Evolutionary conservation across 1,140 invertebrate genomes (phyloP).

Genomic region (Calephelis virginiensis): DNA sequence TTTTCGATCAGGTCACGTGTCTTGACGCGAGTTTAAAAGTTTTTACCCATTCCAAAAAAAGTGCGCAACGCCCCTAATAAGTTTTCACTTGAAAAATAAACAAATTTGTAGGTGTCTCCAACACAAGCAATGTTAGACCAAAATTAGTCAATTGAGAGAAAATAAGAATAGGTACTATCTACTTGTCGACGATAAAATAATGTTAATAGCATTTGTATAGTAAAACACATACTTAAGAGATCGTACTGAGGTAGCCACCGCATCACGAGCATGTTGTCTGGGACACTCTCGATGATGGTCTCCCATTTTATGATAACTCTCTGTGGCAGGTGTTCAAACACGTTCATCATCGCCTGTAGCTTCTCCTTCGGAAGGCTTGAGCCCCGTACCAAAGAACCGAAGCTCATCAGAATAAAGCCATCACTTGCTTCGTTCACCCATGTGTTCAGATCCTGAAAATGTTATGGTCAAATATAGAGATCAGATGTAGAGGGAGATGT

Average conservation of each 20-base stretch:
- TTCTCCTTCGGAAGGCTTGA: conserved; percentile 56
- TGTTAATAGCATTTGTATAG: not conserved
- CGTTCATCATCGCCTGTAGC: conserved; percentile 66
- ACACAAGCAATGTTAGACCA: too few species aligned
- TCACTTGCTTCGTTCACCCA: conserved; percentile 36
- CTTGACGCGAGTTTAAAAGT: too few species aligned
- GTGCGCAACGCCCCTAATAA: too few species aligned
- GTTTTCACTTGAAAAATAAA: too few species aligned
- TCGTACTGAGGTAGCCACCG: conserved; percentile 84
- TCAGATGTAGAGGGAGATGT: too few species aligned
- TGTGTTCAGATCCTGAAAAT: conserved; percentile 34
- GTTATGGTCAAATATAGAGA: not conserved
- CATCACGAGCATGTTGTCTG: conserved; percentile 79
- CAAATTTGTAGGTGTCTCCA: too few species aligned
- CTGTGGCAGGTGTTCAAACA: conserved; percentile 77
- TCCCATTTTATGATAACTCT: conserved; percentile 83
- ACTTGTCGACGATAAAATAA: too few species aligned
- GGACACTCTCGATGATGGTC: conserved; percentile 56
- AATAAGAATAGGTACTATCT: too few species aligned
- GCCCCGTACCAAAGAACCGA: conserved; percentile 76
- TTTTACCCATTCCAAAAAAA: too few species aligned
- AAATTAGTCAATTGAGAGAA: too few species aligned
- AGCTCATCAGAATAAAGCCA: conserved; percentile 80
- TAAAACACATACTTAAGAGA: conserved; percentile 66
- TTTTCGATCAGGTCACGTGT: too few species aligned